phyloP scores from a whole-genome alignment of 2,888 invertebrate species.

The Lepidochitona cinerea region DNA sequence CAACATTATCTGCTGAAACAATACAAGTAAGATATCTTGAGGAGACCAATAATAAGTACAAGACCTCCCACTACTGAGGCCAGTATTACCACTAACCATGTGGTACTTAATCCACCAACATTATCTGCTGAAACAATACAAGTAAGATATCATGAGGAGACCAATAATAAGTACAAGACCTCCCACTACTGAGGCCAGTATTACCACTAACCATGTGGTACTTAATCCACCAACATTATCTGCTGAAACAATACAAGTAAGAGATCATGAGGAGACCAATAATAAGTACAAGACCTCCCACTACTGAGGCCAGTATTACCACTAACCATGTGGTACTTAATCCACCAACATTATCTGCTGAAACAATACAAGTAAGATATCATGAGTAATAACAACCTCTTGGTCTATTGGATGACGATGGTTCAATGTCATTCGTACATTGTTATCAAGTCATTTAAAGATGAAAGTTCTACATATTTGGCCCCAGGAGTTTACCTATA shows the following conservation, averaged over 20 bases:
- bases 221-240: too few species aligned
- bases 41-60: constrained; percentile 67
- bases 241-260: too few species aligned
- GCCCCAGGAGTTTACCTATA: too few species aligned
- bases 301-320: constrained; percentile 70
- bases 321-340: constrained; percentile 69
- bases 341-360: too few species aligned
- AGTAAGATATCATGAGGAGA: constrained; percentile 71
- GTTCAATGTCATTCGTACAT: too few species aligned
- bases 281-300: constrained; percentile 68
- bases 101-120: constrained; percentile 68
- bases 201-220: constrained; percentile 69
- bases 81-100: constrained; percentile 70
- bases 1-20: too few species aligned
- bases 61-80: constrained; percentile 69
- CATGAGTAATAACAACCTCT: too few species aligned
- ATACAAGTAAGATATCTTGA: constrained; percentile 72
- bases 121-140: too few species aligned
- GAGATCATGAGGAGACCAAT: constrained; percentile 70
- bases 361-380: too few species aligned
- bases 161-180: constrained; percentile 68
- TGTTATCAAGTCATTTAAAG: too few species aligned
- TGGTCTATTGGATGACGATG: too few species aligned
- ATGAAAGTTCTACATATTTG: too few species aligned
- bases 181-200: constrained; percentile 70